A percentile compares a stretch with the other conserved stretches of the same genome.
Conservation (phyloP, 2,797 vertebrate species). For the Octomys mimax region DNA sequence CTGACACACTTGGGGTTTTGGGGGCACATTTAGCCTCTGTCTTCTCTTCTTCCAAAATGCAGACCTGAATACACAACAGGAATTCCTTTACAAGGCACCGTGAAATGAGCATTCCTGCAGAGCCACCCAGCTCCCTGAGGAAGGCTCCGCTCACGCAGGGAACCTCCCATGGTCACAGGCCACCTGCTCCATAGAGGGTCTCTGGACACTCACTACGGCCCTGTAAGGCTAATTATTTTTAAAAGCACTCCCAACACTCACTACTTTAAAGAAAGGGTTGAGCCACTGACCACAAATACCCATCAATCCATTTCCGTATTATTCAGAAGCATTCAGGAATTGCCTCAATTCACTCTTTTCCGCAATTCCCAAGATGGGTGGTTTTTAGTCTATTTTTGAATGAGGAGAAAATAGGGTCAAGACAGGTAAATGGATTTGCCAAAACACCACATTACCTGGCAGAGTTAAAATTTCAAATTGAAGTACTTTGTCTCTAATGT, state of each 20-base stretch:
- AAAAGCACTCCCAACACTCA: slow-evolving; percentile 56
- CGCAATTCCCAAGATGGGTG: background rate
- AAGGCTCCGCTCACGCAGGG: background rate
- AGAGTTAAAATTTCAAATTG: background rate
- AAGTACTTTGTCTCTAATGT: background rate
- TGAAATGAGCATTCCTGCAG: slow-evolving; percentile 47
- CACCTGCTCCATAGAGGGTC: background rate
- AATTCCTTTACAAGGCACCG: background rate
- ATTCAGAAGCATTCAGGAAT: slow-evolving; percentile 58
- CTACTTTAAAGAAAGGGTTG: slow-evolving; percentile 52
- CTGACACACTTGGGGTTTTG: background rate
- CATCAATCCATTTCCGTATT: background rate
- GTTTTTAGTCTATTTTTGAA: slow-evolving; percentile 60
- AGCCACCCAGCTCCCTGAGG: background rate
- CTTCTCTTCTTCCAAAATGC: slow-evolving; percentile 46
- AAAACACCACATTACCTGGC: background rate
- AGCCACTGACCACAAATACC: background rate
- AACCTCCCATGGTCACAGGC: background rate
- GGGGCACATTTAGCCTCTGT: background rate
- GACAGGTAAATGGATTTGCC: slow-evolving; percentile 9
- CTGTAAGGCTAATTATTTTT: slow-evolving; percentile 65
- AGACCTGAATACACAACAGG: slow-evolving; percentile 40
- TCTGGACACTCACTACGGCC: slow-evolving; percentile 47
- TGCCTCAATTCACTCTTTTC: background rate
- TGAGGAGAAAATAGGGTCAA: slow-evolving; percentile 12